These are phyloP conservation scores for Henicopernis longicauda DNA, from an alignment of 2,113 vertebrate species.

Conservation along the genomic window DNA sequence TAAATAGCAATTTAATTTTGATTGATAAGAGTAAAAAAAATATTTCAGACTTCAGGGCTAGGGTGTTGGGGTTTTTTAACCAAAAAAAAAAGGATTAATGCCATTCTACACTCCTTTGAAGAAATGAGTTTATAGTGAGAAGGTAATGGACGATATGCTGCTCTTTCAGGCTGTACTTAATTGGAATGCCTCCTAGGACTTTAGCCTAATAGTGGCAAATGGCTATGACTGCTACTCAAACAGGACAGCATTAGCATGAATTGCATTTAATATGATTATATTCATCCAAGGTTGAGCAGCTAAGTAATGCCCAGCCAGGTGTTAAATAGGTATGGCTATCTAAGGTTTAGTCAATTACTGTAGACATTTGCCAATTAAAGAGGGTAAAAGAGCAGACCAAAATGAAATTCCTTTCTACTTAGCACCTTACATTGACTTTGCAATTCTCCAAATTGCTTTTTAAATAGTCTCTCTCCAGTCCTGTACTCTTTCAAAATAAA, in stretches of 20 bases:
- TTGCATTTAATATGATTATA: slow-evolving; percentile 15
- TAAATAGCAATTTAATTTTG: neutral
- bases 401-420: slow-evolving; percentile 7
- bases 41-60: neutral
- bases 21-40: neutral
- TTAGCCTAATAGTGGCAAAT: slow-evolving; percentile 13
- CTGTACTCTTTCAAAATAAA: neutral
- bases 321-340: slow-evolving; percentile 49
- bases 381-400: slow-evolving; percentile 31
- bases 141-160: neutral
- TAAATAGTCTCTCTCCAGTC: neutral
- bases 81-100: neutral
- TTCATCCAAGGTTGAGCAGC: slow-evolving; percentile 32
- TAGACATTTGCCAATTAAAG: slow-evolving; percentile 23
- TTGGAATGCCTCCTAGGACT: slow-evolving; percentile 11
- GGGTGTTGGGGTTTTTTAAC: neutral
- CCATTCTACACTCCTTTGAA: neutral
- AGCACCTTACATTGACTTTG: neutral
- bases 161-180: neutral
- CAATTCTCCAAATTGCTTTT: neutral
- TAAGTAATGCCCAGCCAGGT: slow-evolving; percentile 55
- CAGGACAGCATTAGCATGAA: slow-evolving; percentile 34
- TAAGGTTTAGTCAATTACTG: slow-evolving; percentile 18
- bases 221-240: neutral
- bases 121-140: neutral